A percentile compares a stretch with the other conserved stretches of the same genome.
These are phyloP conservation scores for Irena cyanogastra DNA, from an alignment of 2,113 vertebrate genomes.

Conservation along the genomic window DNA sequence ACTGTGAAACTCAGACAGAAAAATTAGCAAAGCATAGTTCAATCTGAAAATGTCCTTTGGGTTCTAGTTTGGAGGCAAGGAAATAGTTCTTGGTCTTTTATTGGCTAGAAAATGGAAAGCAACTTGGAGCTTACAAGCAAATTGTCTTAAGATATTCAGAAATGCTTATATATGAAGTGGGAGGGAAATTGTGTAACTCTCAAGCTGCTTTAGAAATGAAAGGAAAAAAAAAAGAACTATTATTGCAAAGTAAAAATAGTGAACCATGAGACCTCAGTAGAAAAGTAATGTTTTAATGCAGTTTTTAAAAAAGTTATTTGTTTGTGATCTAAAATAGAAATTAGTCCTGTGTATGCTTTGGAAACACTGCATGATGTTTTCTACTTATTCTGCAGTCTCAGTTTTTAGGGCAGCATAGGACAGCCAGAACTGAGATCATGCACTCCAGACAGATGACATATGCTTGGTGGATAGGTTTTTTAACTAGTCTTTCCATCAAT, in stretches of 20 bases:
- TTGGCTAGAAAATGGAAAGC: neutral
- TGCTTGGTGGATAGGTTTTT: neutral
- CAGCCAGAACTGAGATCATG: neutral
- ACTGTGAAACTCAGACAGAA: neutral
- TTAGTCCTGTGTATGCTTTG: neutral
- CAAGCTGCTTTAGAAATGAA: neutral
- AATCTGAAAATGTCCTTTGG: neutral
- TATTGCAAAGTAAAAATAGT: neutral
- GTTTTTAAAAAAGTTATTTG: neutral
- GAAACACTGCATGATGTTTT: neutral
- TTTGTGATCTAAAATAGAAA: neutral
- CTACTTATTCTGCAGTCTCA: neutral
- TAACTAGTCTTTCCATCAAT: neutral
- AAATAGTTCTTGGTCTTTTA: neutral
- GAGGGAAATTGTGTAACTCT: neutral
- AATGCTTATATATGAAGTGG: neutral
- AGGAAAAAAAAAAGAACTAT: neutral
- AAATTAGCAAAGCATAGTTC: neutral
- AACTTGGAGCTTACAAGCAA: neutral
- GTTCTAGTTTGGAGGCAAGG: neutral
- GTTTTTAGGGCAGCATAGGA: neutral
- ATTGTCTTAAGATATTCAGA: neutral
- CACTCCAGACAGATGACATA: neutral
- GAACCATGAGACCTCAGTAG: neutral
- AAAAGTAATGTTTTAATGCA: neutral